Percentiles rank a stretch among this genome's conserved stretches.
Evolutionary conservation across 2,888 invertebrate genomes (phyloP).

Genomic region (Noctua janthe): DNA sequence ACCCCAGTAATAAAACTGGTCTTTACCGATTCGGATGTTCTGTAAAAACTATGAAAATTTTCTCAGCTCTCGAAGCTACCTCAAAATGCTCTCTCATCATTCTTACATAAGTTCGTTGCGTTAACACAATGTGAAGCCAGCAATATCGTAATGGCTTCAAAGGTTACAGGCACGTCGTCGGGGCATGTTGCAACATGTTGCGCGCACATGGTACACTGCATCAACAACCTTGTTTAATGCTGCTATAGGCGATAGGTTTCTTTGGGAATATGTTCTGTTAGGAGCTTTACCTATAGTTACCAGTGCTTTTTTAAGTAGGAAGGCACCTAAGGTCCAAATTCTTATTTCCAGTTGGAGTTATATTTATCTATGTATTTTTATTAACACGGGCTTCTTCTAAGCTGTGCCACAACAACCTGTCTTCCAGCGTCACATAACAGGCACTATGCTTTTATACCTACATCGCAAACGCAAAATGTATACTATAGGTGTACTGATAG

Average conservation of each 20-base stretch:
- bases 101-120: conserved; percentile 5
- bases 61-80: not conserved
- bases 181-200: conserved; percentile 46
- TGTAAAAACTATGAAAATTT: not conserved
- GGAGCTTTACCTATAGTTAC: not conserved
- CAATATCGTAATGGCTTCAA: conserved; percentile 52
- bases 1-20: not conserved
- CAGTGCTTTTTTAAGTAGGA: not conserved
- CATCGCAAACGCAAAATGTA: not conserved
- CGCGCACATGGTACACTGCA: conserved; percentile 38
- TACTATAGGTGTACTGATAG: not conserved
- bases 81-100: conserved; percentile 9
- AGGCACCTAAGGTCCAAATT: not conserved
- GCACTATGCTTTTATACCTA: not conserved
- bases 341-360: not conserved
- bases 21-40: not conserved
- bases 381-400: too few relatives aligned
- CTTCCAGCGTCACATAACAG: not conserved
- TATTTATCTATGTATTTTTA: too few relatives aligned
- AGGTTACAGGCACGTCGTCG: conserved; percentile 51
- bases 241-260: not conserved
- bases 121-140: conserved; percentile 17
- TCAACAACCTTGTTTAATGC: conserved; percentile 16
- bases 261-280: not conserved
- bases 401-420: too few relatives aligned